Evolutionary conservation across 2,888 invertebrate species (phyloP).

Genomic region (Eristalis arbustorum): DNA sequence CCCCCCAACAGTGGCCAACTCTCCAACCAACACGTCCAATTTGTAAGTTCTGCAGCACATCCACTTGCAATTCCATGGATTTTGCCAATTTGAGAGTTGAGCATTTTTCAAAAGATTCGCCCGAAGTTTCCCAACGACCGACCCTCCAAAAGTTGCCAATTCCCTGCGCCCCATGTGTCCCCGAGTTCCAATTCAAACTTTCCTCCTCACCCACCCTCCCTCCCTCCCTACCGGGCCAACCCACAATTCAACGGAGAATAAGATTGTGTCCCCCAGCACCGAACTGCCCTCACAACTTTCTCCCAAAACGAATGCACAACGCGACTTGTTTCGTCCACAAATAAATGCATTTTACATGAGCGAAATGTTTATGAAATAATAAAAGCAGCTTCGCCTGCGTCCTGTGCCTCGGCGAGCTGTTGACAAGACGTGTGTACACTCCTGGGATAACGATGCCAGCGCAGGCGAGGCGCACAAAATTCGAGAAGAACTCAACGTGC

Average conservation of each 20-base stretch:
- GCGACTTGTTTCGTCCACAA: slow-evolving; percentile 1
- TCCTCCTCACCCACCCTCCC: not conserved
- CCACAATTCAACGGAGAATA: not conserved
- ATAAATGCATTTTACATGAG: slow-evolving; percentile 42
- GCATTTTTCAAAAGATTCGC: not conserved
- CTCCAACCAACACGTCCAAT: not conserved
- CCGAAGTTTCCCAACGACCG: not conserved
- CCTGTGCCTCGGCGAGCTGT: not conserved
- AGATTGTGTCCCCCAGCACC: not conserved
- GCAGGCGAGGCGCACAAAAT: not conserved
- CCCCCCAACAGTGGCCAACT: not conserved
- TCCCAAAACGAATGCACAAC: slow-evolving; percentile 8
- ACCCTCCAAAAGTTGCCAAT: not conserved
- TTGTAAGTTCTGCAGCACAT: not conserved
- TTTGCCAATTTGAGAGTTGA: not conserved
- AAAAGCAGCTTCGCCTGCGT: not conserved
- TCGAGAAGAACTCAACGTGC: slow-evolving; percentile 5
- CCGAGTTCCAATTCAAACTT: not conserved
- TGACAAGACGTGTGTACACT: not conserved
- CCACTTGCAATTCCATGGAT: not conserved
- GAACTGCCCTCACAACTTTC: not conserved
- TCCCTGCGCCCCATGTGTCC: not conserved
- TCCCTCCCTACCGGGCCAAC: too few species aligned
- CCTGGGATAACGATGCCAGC: not conserved
- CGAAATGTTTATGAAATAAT: slow-evolving; percentile 23